Conservation (phyloP, 2,888 invertebrate genomes). For the Eristalinus aeneus region DNA sequence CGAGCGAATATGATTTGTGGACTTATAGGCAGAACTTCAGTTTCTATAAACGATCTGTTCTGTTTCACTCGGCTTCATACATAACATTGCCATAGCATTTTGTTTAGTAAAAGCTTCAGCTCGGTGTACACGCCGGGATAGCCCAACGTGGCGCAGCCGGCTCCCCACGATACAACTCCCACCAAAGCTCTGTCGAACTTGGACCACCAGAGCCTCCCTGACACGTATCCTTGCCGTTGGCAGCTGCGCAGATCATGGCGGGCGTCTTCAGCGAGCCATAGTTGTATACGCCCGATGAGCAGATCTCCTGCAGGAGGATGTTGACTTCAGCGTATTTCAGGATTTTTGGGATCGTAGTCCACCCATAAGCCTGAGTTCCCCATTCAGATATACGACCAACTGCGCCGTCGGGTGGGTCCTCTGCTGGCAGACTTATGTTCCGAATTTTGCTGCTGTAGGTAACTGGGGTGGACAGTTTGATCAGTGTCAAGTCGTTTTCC, state of each 20-base stretch:
- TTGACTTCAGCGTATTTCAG: constrained; percentile 81
- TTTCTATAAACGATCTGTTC: too few species aligned
- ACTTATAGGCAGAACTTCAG: too few species aligned
- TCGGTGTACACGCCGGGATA: constrained; percentile 76
- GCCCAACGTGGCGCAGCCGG: constrained; percentile 72
- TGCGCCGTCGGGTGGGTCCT: constrained; percentile 68
- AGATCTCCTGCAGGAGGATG: constrained; percentile 78
- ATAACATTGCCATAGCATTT: too few species aligned
- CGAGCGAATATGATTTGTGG: too few species aligned
- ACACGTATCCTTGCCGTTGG: constrained; percentile 74
- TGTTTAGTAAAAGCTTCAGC: too few species aligned
- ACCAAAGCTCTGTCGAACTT: constrained; percentile 70
- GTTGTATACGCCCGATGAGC: constrained; percentile 79
- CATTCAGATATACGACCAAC: constrained; percentile 73
- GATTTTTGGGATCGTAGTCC: constrained; percentile 74
- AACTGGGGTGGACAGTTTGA: constrained; percentile 81
- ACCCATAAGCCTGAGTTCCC: constrained; percentile 74
- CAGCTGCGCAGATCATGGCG: constrained; percentile 75
- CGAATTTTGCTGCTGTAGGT: constrained; percentile 77
- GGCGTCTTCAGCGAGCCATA: constrained; percentile 71
- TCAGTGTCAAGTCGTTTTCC: constrained; percentile 83
- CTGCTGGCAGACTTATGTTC: constrained; percentile 78
- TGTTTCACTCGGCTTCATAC: too few species aligned
- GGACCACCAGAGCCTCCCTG: constrained; percentile 78
- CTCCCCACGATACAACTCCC: constrained; percentile 77